Evolutionary conservation across 2,888 invertebrate genomes (phyloP), one percentile per base, ranked within the genome.

Genomic region (Drosophila limbata): DNA sequence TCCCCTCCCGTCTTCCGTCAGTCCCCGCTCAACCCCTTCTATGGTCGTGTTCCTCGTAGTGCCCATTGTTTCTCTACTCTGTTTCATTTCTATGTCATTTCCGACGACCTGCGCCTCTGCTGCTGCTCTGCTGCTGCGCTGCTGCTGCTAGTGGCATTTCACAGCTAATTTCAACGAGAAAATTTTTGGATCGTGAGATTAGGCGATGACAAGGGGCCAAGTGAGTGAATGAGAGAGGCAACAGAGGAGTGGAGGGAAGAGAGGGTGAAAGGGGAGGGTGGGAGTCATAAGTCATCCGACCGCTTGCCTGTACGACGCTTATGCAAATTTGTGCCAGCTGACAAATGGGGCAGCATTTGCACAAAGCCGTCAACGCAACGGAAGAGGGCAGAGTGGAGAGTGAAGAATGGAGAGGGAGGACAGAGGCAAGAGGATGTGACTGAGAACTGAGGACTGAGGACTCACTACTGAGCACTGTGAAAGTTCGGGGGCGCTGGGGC

Each of bases 271-370:
- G 39, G n/a, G 17, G 11, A 4, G 31, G 8, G 8, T 10, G 9
- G 37, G 17, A 5, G 51, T 17, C 88, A 83, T 84, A 84, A 84
- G 84, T 86, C 88, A 84, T 84, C 89, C 84, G 75, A 83, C 84
- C 78, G 88, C 81, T 88, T 80, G 70, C 63, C 87, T 76, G 79
- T 77, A 79, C 85, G 84, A 51, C 85, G 85, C 85, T 90, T 91
- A 91, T 91, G 91, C 87, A 90, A 92, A 91, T 91, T 84, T 84
- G 92, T 84, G 90, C 89, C 85, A 92, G 87, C 91, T 92, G 90
- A 91, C 91, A 91, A 91, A 91, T 91, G 86, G 91, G 79, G 83
- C 91, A 90, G 81, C 88, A 80, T 87, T 90, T 90, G 84, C 88
- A 90, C 79, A 81, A 84, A 87, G 78, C 76, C 89, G 45, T 50